A percentile compares a stretch with the other conserved stretches of the same genome.
Evolutionary conservation across 2,888 invertebrate species (phyloP).

Genomic region (Bhutanitis thaidina): DNA sequence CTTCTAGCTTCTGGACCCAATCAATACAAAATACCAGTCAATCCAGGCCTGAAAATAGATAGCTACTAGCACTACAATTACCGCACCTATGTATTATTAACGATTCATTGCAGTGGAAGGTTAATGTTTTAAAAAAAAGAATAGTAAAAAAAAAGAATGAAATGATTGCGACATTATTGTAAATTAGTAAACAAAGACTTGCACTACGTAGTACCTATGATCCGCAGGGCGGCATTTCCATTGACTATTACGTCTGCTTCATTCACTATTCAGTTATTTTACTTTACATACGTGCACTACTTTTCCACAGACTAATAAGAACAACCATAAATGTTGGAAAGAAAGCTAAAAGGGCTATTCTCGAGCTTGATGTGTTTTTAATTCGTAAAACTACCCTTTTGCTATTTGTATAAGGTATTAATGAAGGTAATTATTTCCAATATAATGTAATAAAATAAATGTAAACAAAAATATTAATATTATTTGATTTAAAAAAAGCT

Average conservation of each 20-base stretch:
- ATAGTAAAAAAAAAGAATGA: too few relatives aligned
- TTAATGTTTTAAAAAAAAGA: too few relatives aligned
- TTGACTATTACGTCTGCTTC: constrained; percentile 7
- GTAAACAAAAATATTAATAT: too few relatives aligned
- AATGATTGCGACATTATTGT: constrained; percentile 19
- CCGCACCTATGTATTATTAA: constrained; percentile 15
- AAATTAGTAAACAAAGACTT: constrained; percentile 2
- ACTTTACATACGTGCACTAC: constrained; percentile 4
- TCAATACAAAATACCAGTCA: too few relatives aligned
- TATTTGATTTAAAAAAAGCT: too few relatives aligned
- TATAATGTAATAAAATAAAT: too few relatives aligned
- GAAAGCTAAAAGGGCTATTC: not conserved
- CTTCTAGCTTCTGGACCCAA: too few relatives aligned
- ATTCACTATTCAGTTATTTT: constrained; percentile 8
- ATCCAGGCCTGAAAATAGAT: not conserved
- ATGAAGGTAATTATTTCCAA: too few relatives aligned
- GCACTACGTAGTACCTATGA: constrained; percentile 3
- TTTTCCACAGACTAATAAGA: not conserved
- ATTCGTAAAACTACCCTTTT: not conserved
- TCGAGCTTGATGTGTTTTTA: not conserved
- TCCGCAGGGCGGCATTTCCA: constrained; percentile 4
- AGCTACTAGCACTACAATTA: constrained; percentile 9
- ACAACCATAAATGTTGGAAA: not conserved
- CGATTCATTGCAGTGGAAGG: too few relatives aligned
- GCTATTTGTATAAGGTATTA: not conserved